Evolutionary conservation across 1,140 invertebrate species (phyloP).

Genomic region (Sarcophaga peregrina): DNA sequence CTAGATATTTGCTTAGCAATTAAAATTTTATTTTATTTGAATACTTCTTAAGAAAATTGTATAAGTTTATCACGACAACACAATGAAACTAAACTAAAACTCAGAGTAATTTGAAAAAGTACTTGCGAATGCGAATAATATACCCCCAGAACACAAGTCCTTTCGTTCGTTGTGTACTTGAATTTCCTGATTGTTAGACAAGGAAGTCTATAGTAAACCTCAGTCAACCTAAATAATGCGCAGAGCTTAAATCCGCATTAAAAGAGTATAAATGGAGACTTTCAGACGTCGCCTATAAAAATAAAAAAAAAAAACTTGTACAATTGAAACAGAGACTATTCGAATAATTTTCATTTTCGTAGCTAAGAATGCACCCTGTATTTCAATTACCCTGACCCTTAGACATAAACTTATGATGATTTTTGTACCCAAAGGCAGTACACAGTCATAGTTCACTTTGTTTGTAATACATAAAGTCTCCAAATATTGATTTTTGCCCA

Average conservation of each 20-base stretch:
- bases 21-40: background rate
- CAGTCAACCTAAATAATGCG: conserved; percentile 32
- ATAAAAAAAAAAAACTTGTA: background rate
- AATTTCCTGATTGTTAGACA: conserved; percentile 39
- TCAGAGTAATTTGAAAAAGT: background rate
- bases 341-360: background rate
- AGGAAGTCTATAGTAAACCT: conserved; percentile 36
- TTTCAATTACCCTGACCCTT: conserved; percentile 14
- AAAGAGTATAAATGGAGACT: conserved; percentile 11
- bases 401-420: background rate
- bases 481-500: background rate
- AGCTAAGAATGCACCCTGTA: background rate
- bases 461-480: no score
- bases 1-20: background rate
- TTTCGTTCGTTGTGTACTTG: conserved; percentile 30
- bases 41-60: background rate
- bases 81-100: conserved; percentile 2
- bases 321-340: background rate
- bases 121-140: background rate
- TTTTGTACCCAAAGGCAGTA: background rate
- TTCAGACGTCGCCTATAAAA: background rate
- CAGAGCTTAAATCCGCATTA: conserved; percentile 35
- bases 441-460: background rate
- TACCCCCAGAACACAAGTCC: conserved; percentile 47
- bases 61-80: conserved; percentile 1